A percentile compares a stretch with the other conserved stretches of the same genome.
Evolutionary conservation across 1,140 invertebrate genomes (phyloP).

Genomic region (Drosophila aff.): DNA sequence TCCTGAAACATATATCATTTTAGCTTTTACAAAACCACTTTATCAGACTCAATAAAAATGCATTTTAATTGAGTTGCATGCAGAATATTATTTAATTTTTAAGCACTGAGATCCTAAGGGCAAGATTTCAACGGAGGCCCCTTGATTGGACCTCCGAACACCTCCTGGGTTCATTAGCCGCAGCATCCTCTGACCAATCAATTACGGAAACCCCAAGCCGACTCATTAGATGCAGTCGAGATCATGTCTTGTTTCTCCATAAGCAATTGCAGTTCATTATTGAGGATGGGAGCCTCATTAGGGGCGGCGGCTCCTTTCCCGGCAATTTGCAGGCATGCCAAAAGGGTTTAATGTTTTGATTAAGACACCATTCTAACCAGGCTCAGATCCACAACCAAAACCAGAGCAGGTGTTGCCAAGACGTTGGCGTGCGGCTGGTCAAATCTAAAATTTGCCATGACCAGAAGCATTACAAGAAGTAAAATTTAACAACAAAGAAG

Average conservation of each 20-base stretch:
- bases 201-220: slow-evolving; percentile 34
- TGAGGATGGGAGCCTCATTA: slow-evolving; percentile 47
- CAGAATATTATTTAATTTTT: slow-evolving; percentile 9
- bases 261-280: slow-evolving; percentile 57
- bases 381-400: slow-evolving; percentile 1
- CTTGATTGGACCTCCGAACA: slow-evolving; percentile 19
- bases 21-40: neutral
- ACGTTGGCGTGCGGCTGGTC: slow-evolving; percentile 45
- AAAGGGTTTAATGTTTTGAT: slow-evolving; percentile 80
- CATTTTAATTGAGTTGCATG: slow-evolving; percentile 4
- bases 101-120: neutral
- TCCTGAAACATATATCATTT: neutral
- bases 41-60: neutral
- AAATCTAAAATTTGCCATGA: slow-evolving; percentile 73
- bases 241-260: slow-evolving; percentile 53
- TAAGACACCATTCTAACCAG: slow-evolving; percentile 58
- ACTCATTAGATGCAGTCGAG: slow-evolving; percentile 51
- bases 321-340: slow-evolving; percentile 60
- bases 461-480: slow-evolving; percentile 34
- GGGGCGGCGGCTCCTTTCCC: slow-evolving; percentile 30
- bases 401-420: slow-evolving; percentile 53
- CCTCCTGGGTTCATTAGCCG: slow-evolving; percentile 32
- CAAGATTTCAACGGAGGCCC: neutral
- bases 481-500: neutral
- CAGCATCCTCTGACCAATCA: slow-evolving; percentile 44